Evolutionary conservation across 2,888 invertebrate genomes (phyloP).

Genomic region (Aphodius granarius): DNA sequence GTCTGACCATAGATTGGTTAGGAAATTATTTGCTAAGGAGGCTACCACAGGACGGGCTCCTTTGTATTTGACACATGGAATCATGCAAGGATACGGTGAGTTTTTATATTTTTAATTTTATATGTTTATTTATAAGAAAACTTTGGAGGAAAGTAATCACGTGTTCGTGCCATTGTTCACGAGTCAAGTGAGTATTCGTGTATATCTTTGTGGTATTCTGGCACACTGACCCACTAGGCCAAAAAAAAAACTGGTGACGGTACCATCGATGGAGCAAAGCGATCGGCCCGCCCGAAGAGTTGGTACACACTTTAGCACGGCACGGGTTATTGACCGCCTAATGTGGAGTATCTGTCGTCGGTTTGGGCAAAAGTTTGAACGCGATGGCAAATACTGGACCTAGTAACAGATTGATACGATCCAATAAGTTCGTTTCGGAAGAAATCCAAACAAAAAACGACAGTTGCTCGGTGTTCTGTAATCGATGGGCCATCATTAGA

Average conservation of each 20-base stretch:
- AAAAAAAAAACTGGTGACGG: background rate
- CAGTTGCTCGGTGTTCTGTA: background rate
- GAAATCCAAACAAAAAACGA: background rate
- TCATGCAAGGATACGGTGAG: constrained; percentile 86
- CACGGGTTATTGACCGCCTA: constrained; percentile 6
- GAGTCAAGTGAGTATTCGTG: background rate
- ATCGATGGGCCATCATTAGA: background rate
- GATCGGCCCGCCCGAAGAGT: background rate
- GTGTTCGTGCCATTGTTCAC: background rate
- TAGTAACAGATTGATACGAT: background rate
- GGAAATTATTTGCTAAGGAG: constrained; percentile 73
- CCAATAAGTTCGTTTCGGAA: background rate
- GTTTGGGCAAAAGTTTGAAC: background rate
- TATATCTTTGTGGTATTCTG: background rate
- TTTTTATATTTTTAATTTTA: no score
- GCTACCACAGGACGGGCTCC: constrained; percentile 77
- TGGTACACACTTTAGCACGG: no score
- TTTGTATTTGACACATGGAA: constrained; percentile 80
- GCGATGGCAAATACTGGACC: background rate
- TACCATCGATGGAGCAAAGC: background rate
- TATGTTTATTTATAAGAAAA: background rate
- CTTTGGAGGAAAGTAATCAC: background rate
- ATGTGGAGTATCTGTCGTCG: background rate
- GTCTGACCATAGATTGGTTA: constrained; percentile 71
- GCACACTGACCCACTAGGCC: constrained; percentile 12